Evolutionary conservation across 92 coral and sea anemone species (phyloP), one percentile per base, ranked within the genome.

Genomic region (Epizoanthus stellaris): DNA sequence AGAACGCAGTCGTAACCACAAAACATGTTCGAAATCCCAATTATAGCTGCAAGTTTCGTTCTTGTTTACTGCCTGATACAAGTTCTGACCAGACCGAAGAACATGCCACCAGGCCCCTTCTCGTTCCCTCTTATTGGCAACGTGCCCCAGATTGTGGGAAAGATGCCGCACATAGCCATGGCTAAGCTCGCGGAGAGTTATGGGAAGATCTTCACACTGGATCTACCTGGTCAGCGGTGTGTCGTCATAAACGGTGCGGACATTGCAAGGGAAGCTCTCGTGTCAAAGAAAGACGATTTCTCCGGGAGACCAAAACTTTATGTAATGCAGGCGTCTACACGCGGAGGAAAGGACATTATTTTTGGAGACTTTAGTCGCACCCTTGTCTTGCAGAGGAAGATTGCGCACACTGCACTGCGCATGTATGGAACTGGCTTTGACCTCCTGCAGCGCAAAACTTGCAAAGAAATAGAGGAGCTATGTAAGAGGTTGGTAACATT

Each of bases 81-180:
- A 3, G 21, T 79, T 45, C 30, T 79, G 71, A 11, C 56, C 42
- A 79, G 53, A 67, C 83, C 83, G 19, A 64, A 10, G 16, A 84
- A 85, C 45, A 17, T 89, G 82, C 93, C 93, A 21, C 93, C 93
- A 43, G 91, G 93, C 13, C 93, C 93, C 5, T 19, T 75, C 57
- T 82, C 91, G 17, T 83, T 87, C 47, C 93, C 93, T 45, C 12
- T 90, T 12, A 75, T 83, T 38, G 87, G 87, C 79, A 83, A 83
- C 45, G 30, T 70, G 60, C 79, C 59, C 39, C 87, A 83, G 25
- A 43, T 83, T n/a, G 14, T 83, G 2, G 88, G 91, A 30, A 80
- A 87, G 16, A 49, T 77, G 62, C 86, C 80, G 20, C 85, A 87
- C 25, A 79, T 80, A 4, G 49, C 85, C 15, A 82, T 90, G 30